Base-by-base conservation (phyloP, 2,888 invertebrate genomes). In the Ochlodes sylvanus region DNA sequence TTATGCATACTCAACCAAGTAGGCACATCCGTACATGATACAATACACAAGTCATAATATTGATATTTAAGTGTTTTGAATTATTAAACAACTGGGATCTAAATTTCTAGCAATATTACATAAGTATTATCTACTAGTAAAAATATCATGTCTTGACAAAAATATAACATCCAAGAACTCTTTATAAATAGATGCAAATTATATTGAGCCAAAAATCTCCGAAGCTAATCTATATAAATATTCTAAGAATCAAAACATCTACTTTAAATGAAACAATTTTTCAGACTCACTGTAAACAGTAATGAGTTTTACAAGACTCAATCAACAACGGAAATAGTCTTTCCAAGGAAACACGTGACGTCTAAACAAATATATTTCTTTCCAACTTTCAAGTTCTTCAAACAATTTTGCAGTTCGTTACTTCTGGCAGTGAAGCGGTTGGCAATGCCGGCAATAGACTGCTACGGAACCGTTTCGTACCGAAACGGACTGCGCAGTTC, bases 351-450 rank as follows among this genome's bases (percentile, higher is more conserved):
- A 66, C 52, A 17, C 52, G 52, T 41, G 27, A 12, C 62, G 41
- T 58, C 50, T 50, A 15, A 50, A 50, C 12, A 12, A 21, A n/a
- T 9, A 34, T 15, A 10, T n/a, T 44, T 47, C 32, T 17, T 63
- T 62, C 61, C 32, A 61, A 69, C 62, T 65, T 71, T 68, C 71
- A 71, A 68, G 56, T 69, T 58, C 68, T 60, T 67, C 76, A 77
- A 77, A 76, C 81, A 77, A 85, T 85, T 83, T 81, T 79, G 80
- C 80, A 83, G 79, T 76, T 83, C 85, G 82, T 85, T 85, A 79
- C 76, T 62, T 74, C 63, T 68, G 71, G 68, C 79, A 77, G 75
- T 75, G 74, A 76, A 75, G 78, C 83, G 73, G 41, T 58, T 60
- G 21, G 72, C 75, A 76, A 78, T 79, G 79, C 75, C 71, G 74